A percentile compares a stretch with the other conserved stretches of the same genome.
Evolutionary conservation across 2,797 vertebrate genomes (phyloP).

Genomic region (Selene dorsalis): DNA sequence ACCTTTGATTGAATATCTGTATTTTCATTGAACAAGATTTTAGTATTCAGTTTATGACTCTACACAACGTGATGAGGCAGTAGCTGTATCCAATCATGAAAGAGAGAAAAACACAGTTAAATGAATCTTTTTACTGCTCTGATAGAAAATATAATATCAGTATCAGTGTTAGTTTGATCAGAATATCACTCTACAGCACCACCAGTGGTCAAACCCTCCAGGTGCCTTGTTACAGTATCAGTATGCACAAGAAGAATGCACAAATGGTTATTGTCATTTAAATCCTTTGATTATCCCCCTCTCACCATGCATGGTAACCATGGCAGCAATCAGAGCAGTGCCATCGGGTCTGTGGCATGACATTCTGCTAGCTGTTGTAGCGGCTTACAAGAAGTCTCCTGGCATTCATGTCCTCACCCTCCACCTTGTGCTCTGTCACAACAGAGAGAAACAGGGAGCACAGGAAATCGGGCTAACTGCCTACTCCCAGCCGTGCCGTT

Average conservation of each 20-base stretch:
- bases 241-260: slow-evolving; percentile 65
- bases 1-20: neutral
- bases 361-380: slow-evolving; percentile 57
- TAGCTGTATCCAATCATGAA: neutral
- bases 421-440: slow-evolving; percentile 70
- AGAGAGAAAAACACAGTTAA: neutral
- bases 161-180: neutral
- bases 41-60: neutral
- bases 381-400: slow-evolving; percentile 69
- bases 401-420: slow-evolving; percentile 64
- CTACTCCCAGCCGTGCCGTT: slow-evolving; percentile 71
- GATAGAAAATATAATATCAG: neutral
- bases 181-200: slow-evolving; percentile 15
- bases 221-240: slow-evolving; percentile 59
- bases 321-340: slow-evolving; percentile 55
- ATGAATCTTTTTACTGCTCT: neutral
- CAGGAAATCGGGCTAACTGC: slow-evolving; percentile 69
- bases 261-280: slow-evolving; percentile 58
- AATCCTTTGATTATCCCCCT: slow-evolving; percentile 56
- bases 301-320: slow-evolving; percentile 52
- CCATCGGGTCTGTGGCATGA: slow-evolving; percentile 58
- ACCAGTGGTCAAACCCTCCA: neutral
- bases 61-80: neutral
- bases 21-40: neutral
- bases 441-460: slow-evolving; percentile 68